Conservation (phyloP, 1,140 invertebrate genomes). For the Zophobas morio region DNA sequence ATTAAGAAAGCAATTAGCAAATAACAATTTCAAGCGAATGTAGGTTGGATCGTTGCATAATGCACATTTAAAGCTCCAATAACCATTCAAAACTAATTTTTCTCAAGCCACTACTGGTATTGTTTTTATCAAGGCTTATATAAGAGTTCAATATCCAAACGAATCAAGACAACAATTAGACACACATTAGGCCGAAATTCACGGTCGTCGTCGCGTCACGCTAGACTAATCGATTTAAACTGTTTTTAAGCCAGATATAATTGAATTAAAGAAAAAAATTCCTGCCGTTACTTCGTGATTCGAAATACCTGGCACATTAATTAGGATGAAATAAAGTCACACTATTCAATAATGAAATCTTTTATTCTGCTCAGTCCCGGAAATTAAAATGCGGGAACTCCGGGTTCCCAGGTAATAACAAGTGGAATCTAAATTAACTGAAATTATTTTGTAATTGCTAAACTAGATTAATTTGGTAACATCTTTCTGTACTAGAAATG, state of each 20-base stretch:
- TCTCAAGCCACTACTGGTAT: background rate
- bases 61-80: background rate
- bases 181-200: background rate
- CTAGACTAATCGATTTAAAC: background rate
- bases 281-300: background rate
- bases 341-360: no score
- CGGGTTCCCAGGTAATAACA: no score
- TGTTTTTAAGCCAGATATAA: no score
- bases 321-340: no score
- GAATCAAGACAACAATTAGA: background rate
- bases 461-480: background rate
- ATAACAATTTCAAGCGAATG: background rate
- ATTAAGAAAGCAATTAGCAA: background rate
- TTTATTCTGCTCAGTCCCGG: no score
- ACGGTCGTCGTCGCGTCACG: background rate
- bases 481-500: background rate
- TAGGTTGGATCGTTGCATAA: background rate
- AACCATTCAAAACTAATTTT: background rate
- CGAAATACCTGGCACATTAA: no score
- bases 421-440: background rate
- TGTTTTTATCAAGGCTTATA: background rate
- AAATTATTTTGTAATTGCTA: background rate
- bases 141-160: constrained; percentile 11
- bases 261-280: no score
- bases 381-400: no score